These are phyloP conservation scores for Aromia moschata DNA, from an alignment of 2,888 invertebrate genomes.

Conservation along the genomic window DNA sequence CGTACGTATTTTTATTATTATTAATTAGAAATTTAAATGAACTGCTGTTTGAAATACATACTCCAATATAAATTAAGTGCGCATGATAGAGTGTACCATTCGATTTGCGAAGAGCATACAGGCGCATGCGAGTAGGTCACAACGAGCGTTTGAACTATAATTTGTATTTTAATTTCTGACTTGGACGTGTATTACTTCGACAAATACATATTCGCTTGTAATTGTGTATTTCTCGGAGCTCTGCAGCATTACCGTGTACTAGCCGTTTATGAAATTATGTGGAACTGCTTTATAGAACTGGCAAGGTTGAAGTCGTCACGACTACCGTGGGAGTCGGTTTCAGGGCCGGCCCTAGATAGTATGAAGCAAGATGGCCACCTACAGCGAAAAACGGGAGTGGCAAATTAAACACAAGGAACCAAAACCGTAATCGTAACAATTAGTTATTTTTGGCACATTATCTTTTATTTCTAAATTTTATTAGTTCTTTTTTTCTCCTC, in stretches of 20 bases:
- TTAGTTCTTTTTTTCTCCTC: too few species aligned
- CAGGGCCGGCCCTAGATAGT: too few species aligned
- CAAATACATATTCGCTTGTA: conserved; percentile 12
- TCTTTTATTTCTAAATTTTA: too few species aligned
- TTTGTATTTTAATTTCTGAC: conserved; percentile 1
- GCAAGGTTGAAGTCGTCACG: conserved; percentile 43
- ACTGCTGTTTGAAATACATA: too few species aligned
- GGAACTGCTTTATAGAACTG: conserved; percentile 32
- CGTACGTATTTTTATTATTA: too few species aligned
- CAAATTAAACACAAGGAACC: too few species aligned
- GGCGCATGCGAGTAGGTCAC: not conserved
- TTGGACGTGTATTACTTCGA: conserved; percentile 9
- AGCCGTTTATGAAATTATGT: conserved; percentile 29
- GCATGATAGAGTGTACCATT: not conserved
- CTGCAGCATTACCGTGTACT: conserved; percentile 6
- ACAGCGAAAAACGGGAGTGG: too few species aligned
- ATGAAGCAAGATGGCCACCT: too few species aligned
- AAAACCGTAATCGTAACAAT: too few species aligned
- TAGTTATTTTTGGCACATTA: too few species aligned
- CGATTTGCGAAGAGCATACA: not conserved
- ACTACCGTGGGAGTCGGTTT: conserved; percentile 42
- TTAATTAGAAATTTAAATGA: too few species aligned
- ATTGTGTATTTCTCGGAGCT: conserved; percentile 15
- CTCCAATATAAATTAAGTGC: conserved; percentile 4
- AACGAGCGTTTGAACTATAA: conserved; percentile 2